Base-by-base conservation (phyloP, 2,113 vertebrate genomes). In the Delphinapterus leucas region DNA sequence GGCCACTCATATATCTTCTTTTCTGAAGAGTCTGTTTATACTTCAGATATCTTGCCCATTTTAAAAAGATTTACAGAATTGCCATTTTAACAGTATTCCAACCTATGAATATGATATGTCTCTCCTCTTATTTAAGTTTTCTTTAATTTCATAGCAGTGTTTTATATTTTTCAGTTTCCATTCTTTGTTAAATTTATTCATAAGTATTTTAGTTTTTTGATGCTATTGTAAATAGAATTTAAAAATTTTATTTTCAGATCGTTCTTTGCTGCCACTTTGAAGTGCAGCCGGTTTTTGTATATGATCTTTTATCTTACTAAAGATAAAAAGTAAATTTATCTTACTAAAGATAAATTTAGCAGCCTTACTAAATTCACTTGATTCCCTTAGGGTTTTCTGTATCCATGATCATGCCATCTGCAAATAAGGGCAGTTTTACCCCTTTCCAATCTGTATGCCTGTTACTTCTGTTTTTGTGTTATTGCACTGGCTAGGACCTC, bases 11-110 rank as follows among this genome's bases (percentile, higher is more conserved):
- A 6, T 60, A n/a, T 68, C 18, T 77, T 70, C 21, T 63, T 71
- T 85, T 68, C 14, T 76, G n/a, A 92, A 60, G 76, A 65, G 23
- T 89, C 67, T 79, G 18, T 94, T 85, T 31, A 71, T 58, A 88
- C 60, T 86, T 93, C 20, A 94, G 23, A 47, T 87, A 55, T 73
- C 49, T 93, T 84, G 14, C 60, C 41, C 83, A 36, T 65, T 86
- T 94, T 71, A 73, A 76, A 85, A 94, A 90, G 23, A 76, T 81
- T 86, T n/a, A 70, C 8, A 85, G n/a, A 95, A 71, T 88, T 74
- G 26, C 38, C 33, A 33, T 87, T 65, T 47, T 88, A 95, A 86
- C 9, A 76, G 2, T 87, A 61, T 80, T n/a, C 41, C 11, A 92
- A 9, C 23, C 26, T 21, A 65, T 31, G 53, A 53, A 53, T 85